These are phyloP conservation scores for Drosophila suboccidentalis DNA, from an alignment of 2,888 invertebrate species.

Conservation along the genomic window DNA sequence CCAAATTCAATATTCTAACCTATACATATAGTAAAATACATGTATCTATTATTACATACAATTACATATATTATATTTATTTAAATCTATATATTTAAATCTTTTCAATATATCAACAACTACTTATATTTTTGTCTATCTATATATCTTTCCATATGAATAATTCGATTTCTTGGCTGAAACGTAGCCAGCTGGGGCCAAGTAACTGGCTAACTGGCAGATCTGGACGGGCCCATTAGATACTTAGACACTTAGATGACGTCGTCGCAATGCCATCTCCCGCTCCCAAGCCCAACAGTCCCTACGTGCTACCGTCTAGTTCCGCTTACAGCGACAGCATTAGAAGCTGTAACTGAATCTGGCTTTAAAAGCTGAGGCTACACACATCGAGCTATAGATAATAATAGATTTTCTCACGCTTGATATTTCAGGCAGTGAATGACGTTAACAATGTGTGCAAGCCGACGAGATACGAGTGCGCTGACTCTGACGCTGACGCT, in stretches of 20 bases:
- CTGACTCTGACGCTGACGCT: background rate
- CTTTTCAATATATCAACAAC: too few relatives aligned
- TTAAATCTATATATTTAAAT: too few relatives aligned
- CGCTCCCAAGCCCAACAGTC: constrained; percentile 55
- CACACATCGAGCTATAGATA: constrained; percentile 73
- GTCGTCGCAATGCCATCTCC: constrained; percentile 58
- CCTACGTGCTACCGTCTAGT: constrained; percentile 74
- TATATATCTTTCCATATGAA: background rate
- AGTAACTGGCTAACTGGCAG: constrained; percentile 7
- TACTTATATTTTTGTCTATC: background rate
- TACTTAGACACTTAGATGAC: constrained; percentile 53
- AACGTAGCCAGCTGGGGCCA: background rate
- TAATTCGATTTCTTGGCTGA: background rate
- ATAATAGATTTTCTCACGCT: constrained; percentile 83
- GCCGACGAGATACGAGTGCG: constrained; percentile 41
- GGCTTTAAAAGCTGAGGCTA: constrained; percentile 56
- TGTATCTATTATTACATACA: too few relatives aligned
- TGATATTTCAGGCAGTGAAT: constrained; percentile 79
- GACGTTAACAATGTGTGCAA: constrained; percentile 81
- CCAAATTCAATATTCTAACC: too few relatives aligned
- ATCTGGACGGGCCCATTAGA: constrained; percentile 49
- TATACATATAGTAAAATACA: too few relatives aligned
- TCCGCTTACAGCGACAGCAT: constrained; percentile 65
- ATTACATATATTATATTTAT: too few relatives aligned
- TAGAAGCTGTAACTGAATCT: constrained; percentile 46